These are phyloP conservation scores for Anoplopoma fimbria DNA, from an alignment of 2,113 vertebrate genomes.

Conservation along the genomic window DNA sequence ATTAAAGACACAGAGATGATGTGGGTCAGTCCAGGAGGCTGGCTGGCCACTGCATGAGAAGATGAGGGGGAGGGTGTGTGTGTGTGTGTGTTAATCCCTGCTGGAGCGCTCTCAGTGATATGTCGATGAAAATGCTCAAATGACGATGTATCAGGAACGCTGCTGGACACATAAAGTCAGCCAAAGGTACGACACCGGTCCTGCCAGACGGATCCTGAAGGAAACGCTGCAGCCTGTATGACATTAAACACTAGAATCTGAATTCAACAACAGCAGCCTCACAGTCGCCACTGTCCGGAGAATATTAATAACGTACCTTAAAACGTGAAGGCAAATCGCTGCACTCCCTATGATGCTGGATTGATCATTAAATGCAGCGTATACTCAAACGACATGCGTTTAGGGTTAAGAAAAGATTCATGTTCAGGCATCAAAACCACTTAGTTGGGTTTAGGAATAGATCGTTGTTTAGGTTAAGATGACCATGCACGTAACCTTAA, in stretches of 20 bases:
- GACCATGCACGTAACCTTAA: too few relatives aligned
- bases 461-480: too few relatives aligned
- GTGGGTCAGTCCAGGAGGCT: conserved; percentile 37
- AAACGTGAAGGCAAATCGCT: background rate
- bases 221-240: background rate
- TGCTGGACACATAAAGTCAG: conserved; percentile 11
- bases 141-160: background rate
- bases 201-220: background rate
- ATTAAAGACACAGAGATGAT: conserved; percentile 17
- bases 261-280: background rate
- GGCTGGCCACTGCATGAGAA: conserved; percentile 20
- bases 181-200: background rate
- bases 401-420: too few relatives aligned
- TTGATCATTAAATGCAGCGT: too few relatives aligned
- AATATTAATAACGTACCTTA: background rate
- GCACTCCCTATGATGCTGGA: too few relatives aligned
- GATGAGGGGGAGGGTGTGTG: background rate
- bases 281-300: background rate
- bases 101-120: background rate
- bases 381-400: too few relatives aligned
- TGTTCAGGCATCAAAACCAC: too few relatives aligned
- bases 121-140: conserved; percentile 22
- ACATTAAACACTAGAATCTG: background rate
- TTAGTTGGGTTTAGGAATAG: too few relatives aligned
- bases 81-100: conserved; percentile 17